Conservation (phyloP, 2,113 vertebrate genomes). For the Chaetura pelagica region DNA sequence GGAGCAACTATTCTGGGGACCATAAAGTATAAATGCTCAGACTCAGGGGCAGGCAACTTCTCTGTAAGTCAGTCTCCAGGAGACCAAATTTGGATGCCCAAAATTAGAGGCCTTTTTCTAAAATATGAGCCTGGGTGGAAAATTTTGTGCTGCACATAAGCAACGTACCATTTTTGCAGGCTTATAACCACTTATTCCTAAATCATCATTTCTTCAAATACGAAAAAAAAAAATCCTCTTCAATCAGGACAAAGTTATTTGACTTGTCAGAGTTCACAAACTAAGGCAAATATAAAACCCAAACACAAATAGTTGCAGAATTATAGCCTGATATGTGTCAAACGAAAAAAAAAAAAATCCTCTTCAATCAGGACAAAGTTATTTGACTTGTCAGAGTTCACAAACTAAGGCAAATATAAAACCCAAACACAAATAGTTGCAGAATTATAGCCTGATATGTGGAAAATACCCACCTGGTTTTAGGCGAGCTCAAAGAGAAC, state of each 20-base stretch:
- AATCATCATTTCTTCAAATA: background rate
- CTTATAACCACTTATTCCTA: background rate
- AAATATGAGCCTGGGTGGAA: constrained; percentile 23
- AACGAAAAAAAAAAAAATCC: background rate
- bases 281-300: constrained; percentile 18
- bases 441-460: background rate
- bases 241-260: background rate
- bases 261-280: constrained; percentile 2
- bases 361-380: background rate
- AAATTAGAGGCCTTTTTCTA: constrained; percentile 45
- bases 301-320: background rate
- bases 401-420: constrained; percentile 29
- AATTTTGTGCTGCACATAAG: background rate
- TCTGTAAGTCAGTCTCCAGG: background rate
- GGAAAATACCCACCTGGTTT: background rate
- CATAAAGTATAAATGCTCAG: background rate
- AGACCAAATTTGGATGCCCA: constrained; percentile 29
- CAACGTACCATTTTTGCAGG: constrained; percentile 9
- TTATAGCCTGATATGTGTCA: background rate
- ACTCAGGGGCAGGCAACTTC: background rate
- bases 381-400: background rate
- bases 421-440: background rate
- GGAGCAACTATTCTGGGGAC: constrained; percentile 8
- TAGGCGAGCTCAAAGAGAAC: background rate
- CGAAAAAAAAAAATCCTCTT: background rate